These are phyloP conservation scores for Microcebus ravelobensis DNA, from an alignment of 2,113 vertebrate genomes.

Conservation along the genomic window DNA sequence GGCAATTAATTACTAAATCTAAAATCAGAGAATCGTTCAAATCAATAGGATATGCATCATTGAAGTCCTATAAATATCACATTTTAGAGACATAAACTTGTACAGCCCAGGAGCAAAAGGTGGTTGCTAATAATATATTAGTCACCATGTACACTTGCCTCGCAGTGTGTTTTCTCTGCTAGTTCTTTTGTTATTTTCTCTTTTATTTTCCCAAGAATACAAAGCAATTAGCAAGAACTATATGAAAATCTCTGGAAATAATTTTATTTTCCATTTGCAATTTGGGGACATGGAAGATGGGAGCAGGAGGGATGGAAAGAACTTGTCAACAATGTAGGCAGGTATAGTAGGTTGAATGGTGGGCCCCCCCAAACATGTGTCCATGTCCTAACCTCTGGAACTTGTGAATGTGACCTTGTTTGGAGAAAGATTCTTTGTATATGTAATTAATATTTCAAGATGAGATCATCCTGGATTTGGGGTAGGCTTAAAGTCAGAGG, in stretches of 20 bases:
- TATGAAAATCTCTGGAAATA: background rate
- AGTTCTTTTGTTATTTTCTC: background rate
- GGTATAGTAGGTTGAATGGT: background rate
- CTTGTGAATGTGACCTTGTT: background rate
- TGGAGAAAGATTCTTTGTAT: background rate
- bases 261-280: constrained; percentile 35
- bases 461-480: constrained; percentile 4
- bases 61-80: constrained; percentile 36
- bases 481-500: background rate
- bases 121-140: background rate
- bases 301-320: background rate
- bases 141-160: background rate
- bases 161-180: background rate
- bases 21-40: constrained; percentile 40
- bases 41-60: background rate
- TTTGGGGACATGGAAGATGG: background rate
- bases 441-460: background rate
- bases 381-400: background rate
- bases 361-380: background rate
- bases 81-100: background rate
- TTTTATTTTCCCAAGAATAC: background rate
- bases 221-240: background rate
- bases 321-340: background rate
- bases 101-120: background rate
- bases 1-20: constrained; percentile 55